These are phyloP conservation scores for Dione juno DNA, from an alignment of 2,888 invertebrate species.

Conservation along the genomic window DNA sequence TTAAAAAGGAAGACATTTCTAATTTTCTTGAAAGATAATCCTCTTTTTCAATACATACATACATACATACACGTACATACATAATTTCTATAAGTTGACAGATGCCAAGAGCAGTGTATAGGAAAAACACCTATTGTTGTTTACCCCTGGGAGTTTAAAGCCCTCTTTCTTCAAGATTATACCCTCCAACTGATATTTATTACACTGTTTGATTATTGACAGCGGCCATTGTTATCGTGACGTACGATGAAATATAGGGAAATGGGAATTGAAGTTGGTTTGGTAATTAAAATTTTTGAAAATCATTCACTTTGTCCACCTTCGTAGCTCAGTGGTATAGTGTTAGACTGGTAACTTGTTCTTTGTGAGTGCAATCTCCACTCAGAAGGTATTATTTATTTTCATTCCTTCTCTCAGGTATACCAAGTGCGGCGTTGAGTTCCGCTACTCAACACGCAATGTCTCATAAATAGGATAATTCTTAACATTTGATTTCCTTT, in stretches of 20 bases:
- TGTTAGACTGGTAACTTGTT: too few relatives aligned
- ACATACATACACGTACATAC: neutral
- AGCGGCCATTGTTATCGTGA: constrained; percentile 48
- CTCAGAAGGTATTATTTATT: too few relatives aligned
- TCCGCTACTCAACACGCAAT: too few relatives aligned
- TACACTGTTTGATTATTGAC: constrained; percentile 58
- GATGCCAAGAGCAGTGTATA: constrained; percentile 52
- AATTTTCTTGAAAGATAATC: neutral
- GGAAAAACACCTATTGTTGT: constrained; percentile 60
- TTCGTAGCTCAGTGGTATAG: too few relatives aligned
- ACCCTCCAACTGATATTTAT: constrained; percentile 59
- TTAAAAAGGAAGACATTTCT: neutral
- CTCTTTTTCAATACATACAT: neutral
- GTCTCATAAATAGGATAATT: too few relatives aligned
- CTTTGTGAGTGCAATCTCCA: too few relatives aligned
- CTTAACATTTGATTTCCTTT: too few relatives aligned
- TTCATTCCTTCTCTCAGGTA: too few relatives aligned
- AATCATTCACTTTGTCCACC: neutral
- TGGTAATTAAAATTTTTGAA: constrained; percentile 21
- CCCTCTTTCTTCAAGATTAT: constrained; percentile 57
- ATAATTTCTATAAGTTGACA: constrained; percentile 23
- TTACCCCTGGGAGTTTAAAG: constrained; percentile 59
- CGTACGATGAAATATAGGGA: constrained; percentile 44
- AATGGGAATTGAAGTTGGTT: constrained; percentile 24
- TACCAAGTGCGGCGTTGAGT: too few relatives aligned